Conservation (phyloP, 2,797 vertebrate species). For the Emys orbicularis region DNA sequence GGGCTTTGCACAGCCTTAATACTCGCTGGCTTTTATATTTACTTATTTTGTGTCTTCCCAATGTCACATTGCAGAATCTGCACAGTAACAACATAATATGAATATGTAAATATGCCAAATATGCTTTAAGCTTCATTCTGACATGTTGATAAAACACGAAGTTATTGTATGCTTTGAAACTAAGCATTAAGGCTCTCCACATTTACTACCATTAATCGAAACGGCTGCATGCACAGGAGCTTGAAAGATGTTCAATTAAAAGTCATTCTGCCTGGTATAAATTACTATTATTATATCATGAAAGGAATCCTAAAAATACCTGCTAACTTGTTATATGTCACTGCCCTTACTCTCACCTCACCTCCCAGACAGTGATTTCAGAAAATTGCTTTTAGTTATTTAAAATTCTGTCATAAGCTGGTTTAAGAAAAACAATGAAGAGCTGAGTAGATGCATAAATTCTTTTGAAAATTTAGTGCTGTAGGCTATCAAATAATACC, state of each 20-base stretch:
- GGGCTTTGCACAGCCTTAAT: neutral
- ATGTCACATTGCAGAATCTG: constrained; percentile 56
- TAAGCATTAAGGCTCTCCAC: constrained; percentile 58
- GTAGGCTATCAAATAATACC: constrained; percentile 34
- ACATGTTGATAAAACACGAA: constrained; percentile 71
- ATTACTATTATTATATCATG: constrained; percentile 65
- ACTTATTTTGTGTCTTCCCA: neutral
- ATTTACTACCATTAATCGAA: constrained; percentile 70
- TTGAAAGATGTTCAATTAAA: constrained; percentile 78
- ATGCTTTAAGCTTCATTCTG: constrained; percentile 61
- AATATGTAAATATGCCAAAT: constrained; percentile 71
- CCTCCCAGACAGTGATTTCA: constrained; percentile 55
- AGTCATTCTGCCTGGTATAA: constrained; percentile 67
- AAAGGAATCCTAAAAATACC: constrained; percentile 61
- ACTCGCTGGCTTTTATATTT: constrained; percentile 3
- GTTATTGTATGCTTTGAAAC: constrained; percentile 51
- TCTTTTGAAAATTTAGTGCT: constrained; percentile 22
- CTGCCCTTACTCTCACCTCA: constrained; percentile 66
- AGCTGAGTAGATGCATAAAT: constrained; percentile 31
- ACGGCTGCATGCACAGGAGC: constrained; percentile 15
- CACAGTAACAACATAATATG: constrained; percentile 45
- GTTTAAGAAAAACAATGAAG: constrained; percentile 51
- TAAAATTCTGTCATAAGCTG: constrained; percentile 64
- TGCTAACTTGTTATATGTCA: constrained; percentile 40
- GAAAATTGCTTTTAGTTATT: constrained; percentile 71